Conservation (phyloP, 1,140 invertebrate genomes). For the Octopus bimaculoides region DNA sequence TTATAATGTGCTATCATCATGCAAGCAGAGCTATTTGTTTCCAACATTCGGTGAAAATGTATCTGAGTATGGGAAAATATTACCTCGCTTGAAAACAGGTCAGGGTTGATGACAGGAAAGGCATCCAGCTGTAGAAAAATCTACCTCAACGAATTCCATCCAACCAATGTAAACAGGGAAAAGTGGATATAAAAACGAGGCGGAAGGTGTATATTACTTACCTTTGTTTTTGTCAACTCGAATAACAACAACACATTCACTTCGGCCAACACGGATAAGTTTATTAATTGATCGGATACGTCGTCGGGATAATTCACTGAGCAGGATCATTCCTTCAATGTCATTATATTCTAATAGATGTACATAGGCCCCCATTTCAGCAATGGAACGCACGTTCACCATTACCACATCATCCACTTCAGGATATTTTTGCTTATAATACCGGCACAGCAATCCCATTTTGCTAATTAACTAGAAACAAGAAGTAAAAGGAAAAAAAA, state of each 20-base stretch:
- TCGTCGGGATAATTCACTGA: constrained; percentile 93
- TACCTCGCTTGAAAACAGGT: too few relatives aligned
- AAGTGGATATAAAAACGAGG: constrained; percentile 2
- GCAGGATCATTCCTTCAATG: constrained; percentile 82
- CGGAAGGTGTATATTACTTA: constrained; percentile 49
- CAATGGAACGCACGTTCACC: constrained; percentile 97
- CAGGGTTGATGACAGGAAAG: too few relatives aligned
- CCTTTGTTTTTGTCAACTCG: constrained; percentile 99
- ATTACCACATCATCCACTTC: constrained; percentile 99
- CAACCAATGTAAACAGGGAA: not conserved
- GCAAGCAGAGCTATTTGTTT: too few relatives aligned
- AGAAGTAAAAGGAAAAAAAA: not conserved
- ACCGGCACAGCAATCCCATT: constrained; percentile 95
- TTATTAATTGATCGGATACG: constrained; percentile 99
- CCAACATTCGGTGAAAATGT: too few relatives aligned
- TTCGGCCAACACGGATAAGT: constrained; percentile 96
- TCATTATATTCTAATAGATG: constrained; percentile 98
- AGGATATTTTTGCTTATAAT: constrained; percentile 96
- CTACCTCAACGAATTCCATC: too few relatives aligned
- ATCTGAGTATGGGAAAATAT: too few relatives aligned
- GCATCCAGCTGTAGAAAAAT: too few relatives aligned
- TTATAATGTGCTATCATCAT: too few relatives aligned
- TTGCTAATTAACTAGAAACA: constrained; percentile 15
- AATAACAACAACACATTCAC: constrained; percentile 98
- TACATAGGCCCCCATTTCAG: constrained; percentile 99